Base-by-base conservation (phyloP, 2,888 invertebrate genomes). In the Pegoplata infirma region DNA sequence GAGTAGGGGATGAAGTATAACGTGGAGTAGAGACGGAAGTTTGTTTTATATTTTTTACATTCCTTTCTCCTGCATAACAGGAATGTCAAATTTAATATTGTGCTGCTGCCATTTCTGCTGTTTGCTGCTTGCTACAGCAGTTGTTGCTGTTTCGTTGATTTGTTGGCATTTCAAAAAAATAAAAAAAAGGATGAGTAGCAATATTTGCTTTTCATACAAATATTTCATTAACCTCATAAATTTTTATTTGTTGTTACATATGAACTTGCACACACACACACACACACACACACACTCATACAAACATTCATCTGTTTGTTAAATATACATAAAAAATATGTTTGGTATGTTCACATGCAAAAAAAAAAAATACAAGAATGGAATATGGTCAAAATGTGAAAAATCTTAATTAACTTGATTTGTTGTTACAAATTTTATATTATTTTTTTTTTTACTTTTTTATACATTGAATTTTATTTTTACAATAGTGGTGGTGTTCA, bases 401-500 rank as follows among this genome's bases (percentile, higher is more conserved):
- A 82, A 81, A 82, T 82, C 81, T 82, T 83, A 83, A 83, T 83
- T 83, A 83, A 83, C 82, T 82, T 81, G 78, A 82, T 82, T 82
- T 82, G 81, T 80, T 74, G 67, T 58, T 51, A 56, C 53, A 61
- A 47, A 55, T 67, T 47, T 53, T 53, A n/a, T 53, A 2, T 23
- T 17, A 0, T 5, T 19, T 36, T 19, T 14, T 59, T 8, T 25
- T 28, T n/a, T n/a, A n/a, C n/a, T n/a, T n/a, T n/a, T n/a, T n/a
- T 2, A 3, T 47, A 17, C 17, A 17, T 17, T 17, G 17, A 47
- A 17, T 47, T 47, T 47, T 47, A 12, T 49, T 49, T 21, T 17
- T 49, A 10, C 0, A 8, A 19, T 19, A 21, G 12, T 17, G 19
- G 12, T 21, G 3, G 7, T 17, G 19, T 17, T 49, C n/a, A n/a